Evolutionary conservation across 2,113 vertebrate species (phyloP), one percentile per base, ranked within the genome.

Genomic region (Crotalus tigris): DNA sequence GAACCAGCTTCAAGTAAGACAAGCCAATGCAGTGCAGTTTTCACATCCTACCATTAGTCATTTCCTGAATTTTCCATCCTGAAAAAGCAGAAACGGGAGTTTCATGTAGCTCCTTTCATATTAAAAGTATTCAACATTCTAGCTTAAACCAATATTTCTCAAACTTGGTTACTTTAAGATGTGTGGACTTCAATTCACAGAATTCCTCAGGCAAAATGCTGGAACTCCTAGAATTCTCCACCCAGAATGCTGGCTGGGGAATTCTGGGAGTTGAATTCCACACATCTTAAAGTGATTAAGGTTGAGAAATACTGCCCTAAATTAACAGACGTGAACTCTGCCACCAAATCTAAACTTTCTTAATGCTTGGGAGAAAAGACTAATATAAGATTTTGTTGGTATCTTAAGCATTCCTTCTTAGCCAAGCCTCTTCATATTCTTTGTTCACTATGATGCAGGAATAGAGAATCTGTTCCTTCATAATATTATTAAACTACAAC

Each of bases 1-100:
- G 24, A 75, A 58, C 75, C 46, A 81, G 59, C 51, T 94, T 51
- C 57, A 93, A 92, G 94, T 94, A 94, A 93, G 94, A 92, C 19
- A 61, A 21, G 17, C 24, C 54, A 39, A 64, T 12, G 39, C 91
- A 59, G 26, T 44, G 13, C 24, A 46, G 2, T 19, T 59, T 8
- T 5, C 89, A 19, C 51, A 4, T n/a, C 33, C 5, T 81, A 81
- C 17, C 33, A n/a, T n/a, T 29, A 21, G 13, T 7, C 58, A 11
- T 33, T 21, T 81, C 85, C 94, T 19, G 87, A 49, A 90, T 59
- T 91, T 85, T 26, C 57, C 39, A 46, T 49, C 44, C 88, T 46
- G 39, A 58, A 4, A 46, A 90, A 58, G 23, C 57, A 90, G 57
- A 81, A 39, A 81, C 6, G 23, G 51, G 17, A 33, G 87, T 88